phyloP scores from a whole-genome alignment of 2,888 invertebrate species.

The Callimorpha dominula region DNA sequence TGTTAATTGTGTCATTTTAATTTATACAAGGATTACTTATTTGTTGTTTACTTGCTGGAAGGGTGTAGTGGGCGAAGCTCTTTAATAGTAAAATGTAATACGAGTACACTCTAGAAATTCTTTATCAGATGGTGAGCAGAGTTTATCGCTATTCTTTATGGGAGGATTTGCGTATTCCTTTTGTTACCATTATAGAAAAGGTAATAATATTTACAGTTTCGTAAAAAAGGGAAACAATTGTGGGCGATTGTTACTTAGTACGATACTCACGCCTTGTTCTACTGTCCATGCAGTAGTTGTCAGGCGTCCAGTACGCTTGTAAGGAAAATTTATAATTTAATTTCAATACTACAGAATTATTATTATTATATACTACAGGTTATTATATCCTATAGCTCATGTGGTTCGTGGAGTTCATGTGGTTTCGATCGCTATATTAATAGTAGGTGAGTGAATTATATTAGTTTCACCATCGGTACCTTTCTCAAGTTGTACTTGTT shows the following conservation, averaged over 20 bases:
- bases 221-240: background rate
- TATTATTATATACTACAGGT: background rate
- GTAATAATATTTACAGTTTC: background rate
- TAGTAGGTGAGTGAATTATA: too few species aligned
- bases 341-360: background rate
- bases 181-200: too few species aligned
- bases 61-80: background rate
- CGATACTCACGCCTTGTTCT: conserved; percentile 79
- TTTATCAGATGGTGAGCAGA: background rate
- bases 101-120: background rate
- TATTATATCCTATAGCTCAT: background rate
- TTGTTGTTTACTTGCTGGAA: background rate
- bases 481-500: background rate
- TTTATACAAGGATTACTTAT: background rate
- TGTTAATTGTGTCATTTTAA: background rate
- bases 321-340: conserved; percentile 44
- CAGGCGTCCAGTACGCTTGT: conserved; percentile 83
- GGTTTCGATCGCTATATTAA: too few species aligned
- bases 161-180: background rate
- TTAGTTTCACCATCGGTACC: too few species aligned
- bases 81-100: background rate
- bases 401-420: background rate
- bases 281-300: conserved; percentile 82
- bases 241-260: background rate
- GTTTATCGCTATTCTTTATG: too few species aligned